Percentiles rank a stretch among this genome's conserved stretches.
Evolutionary conservation across 1,140 invertebrate genomes (phyloP).

Genomic region (Sitophilus oryzae): DNA sequence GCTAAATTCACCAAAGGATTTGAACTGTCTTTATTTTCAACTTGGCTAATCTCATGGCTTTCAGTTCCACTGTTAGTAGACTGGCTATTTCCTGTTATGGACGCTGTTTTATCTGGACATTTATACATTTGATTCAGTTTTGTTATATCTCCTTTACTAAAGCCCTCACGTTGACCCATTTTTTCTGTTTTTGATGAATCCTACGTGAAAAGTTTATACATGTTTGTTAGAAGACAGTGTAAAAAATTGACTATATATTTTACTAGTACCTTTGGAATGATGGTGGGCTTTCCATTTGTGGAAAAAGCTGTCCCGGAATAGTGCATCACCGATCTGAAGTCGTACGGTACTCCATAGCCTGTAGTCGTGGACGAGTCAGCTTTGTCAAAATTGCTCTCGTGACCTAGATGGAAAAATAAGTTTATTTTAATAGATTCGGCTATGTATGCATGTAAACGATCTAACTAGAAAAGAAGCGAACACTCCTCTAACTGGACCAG

Average conservation of each 20-base stretch:
- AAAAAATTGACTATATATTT: neutral
- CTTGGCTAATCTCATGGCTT: neutral
- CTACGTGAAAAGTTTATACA: conserved; percentile 24
- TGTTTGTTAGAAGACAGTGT: too few relatives aligned
- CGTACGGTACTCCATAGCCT: conserved; percentile 64
- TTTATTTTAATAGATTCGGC: too few relatives aligned
- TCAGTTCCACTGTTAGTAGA: neutral
- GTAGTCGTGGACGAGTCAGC: conserved; percentile 49
- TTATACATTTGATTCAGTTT: conserved; percentile 74
- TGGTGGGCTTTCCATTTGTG: conserved; percentile 63
- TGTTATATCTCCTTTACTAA: conserved; percentile 64
- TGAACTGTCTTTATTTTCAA: conserved; percentile 11
- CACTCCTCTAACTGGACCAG: too few relatives aligned
- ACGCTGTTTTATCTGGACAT: conserved; percentile 44
- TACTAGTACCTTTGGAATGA: conserved; percentile 56
- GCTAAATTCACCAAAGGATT: conserved; percentile 20
- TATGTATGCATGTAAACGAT: too few relatives aligned
- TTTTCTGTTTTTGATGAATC: conserved; percentile 28
- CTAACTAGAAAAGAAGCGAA: too few relatives aligned
- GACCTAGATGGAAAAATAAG: conserved; percentile 44
- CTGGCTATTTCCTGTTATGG: conserved; percentile 6
- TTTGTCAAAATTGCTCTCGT: conserved; percentile 65
- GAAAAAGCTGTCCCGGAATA: conserved; percentile 74
- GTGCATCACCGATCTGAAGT: conserved; percentile 80
- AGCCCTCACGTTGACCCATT: conserved; percentile 64